Conservation (phyloP, 2,797 vertebrate species). For the Acropternis orthonyx region DNA sequence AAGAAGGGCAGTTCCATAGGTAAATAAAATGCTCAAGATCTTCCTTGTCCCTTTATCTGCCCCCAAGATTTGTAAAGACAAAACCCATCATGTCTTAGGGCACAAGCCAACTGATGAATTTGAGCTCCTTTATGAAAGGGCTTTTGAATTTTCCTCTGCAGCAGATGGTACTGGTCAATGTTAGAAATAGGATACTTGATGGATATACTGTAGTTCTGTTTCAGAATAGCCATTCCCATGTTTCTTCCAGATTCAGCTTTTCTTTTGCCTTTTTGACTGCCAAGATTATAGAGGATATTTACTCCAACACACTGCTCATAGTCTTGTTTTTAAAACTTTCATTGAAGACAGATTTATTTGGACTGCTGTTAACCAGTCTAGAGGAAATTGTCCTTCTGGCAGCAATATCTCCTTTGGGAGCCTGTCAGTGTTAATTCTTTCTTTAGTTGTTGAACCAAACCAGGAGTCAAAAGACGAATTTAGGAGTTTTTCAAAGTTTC, state of each 20-base stretch:
- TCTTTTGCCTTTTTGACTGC: not conserved
- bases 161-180: not conserved
- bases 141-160: not conserved
- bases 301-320: not conserved
- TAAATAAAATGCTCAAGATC: not conserved
- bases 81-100: not conserved
- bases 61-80: not conserved
- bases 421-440: constrained; percentile 38
- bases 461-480: constrained; percentile 42
- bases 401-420: constrained; percentile 23
- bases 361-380: constrained; percentile 33
- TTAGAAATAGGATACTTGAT: not conserved
- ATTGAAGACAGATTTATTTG: constrained; percentile 39
- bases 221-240: not conserved
- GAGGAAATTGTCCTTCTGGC: constrained; percentile 56
- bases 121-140: not conserved
- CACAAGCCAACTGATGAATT: not conserved
- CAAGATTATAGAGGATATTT: not conserved
- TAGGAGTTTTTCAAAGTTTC: constrained; percentile 4
- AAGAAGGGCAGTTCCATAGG: not conserved
- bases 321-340: constrained; percentile 24
- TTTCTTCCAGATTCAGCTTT: constrained; percentile 34
- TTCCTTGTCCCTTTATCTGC: not conserved
- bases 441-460: constrained; percentile 35
- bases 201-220: not conserved